Base-by-base conservation (phyloP, 2,888 invertebrate genomes). In the Melanostoma mellinum region DNA sequence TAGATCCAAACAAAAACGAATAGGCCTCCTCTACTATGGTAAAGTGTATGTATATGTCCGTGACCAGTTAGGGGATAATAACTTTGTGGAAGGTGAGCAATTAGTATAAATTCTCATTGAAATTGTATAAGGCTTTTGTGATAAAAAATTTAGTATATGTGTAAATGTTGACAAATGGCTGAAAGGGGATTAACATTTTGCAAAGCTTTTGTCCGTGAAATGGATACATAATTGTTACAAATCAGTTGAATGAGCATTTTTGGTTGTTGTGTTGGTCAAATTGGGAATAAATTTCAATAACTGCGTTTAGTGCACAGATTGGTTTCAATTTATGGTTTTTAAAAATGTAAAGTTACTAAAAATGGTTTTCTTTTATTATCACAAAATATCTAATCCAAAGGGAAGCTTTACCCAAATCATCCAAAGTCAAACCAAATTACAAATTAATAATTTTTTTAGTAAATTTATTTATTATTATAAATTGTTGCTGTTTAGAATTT, bases 1-100 rank as follows among this genome's bases (percentile, higher is more conserved):
- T 78, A 65, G 65, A 52, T 33, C 63, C 69, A 71, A 77, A 77
- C 46, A 71, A 48, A 71, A 71, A 71, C 46, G 60, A 61, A 78
- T 72, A 44, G 72, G 38, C 63, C 4, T 32, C 20, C 20, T 20
- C 1, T 20, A 20, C 20, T 20, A 20, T 20, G 20, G 20, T 20
- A 20, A 20, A 20, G 20, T 20, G 20, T 20, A 20, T 20, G n/a
- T n/a, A 20, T 58, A 48, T 38, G 58, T 65, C 33, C 46, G 72
- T 10, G 35, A 6, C 55, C 20, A 5, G 48, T 32, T 20, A 20
- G 48, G 48, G 2, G 4, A 42, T 10, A 35, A 48, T 35, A 20
- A 48, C 42, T 58, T 56, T 36, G 35, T 32, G 36, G 32, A 48
- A 30, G 42, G 36, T 40, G 48, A 53, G 52, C 60, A 68, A 68